These are phyloP conservation scores for Rhorus exstirpatorius DNA, from an alignment of 2,888 invertebrate genomes.

Conservation along the genomic window DNA sequence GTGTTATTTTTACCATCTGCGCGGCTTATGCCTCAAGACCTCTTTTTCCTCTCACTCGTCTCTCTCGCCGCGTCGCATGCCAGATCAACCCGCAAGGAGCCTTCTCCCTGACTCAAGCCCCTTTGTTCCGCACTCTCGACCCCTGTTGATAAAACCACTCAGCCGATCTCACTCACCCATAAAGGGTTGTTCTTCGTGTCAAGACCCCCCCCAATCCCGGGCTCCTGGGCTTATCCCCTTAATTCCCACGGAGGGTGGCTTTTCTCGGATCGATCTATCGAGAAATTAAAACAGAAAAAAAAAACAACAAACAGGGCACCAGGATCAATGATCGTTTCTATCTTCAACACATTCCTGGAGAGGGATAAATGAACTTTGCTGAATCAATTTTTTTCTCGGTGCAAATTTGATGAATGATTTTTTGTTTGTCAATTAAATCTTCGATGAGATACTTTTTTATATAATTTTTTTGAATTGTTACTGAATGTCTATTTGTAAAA, in stretches of 20 bases:
- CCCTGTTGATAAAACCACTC: slow-evolving; percentile 69
- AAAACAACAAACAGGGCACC: slow-evolving; percentile 3
- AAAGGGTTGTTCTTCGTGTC: slow-evolving; percentile 50
- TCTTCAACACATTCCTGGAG: too few relatives aligned
- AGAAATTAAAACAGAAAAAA: neutral
- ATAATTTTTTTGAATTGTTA: too few relatives aligned
- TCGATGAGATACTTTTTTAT: too few relatives aligned
- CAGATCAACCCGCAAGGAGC: slow-evolving; percentile 23
- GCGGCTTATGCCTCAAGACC: too few relatives aligned
- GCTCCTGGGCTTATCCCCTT: slow-evolving; percentile 43
- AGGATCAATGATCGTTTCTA: too few relatives aligned
- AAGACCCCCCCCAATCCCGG: slow-evolving; percentile 39
- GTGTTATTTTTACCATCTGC: too few relatives aligned
- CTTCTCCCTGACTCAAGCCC: too few relatives aligned
- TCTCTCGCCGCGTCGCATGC: slow-evolving; percentile 13
- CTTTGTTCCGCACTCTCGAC: slow-evolving; percentile 49
- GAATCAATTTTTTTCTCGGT: too few relatives aligned
- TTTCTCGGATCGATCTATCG: slow-evolving; percentile 13
- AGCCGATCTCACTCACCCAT: slow-evolving; percentile 51
- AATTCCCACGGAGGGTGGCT: slow-evolving; percentile 52
- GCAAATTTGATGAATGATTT: too few relatives aligned
- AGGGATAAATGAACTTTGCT: too few relatives aligned
- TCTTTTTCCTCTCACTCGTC: neutral
- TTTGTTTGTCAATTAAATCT: too few relatives aligned
- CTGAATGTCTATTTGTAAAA: too few relatives aligned